Evolutionary conservation across 2,113 vertebrate genomes (phyloP).

Genomic region (Sphyrna mokarran): DNA sequence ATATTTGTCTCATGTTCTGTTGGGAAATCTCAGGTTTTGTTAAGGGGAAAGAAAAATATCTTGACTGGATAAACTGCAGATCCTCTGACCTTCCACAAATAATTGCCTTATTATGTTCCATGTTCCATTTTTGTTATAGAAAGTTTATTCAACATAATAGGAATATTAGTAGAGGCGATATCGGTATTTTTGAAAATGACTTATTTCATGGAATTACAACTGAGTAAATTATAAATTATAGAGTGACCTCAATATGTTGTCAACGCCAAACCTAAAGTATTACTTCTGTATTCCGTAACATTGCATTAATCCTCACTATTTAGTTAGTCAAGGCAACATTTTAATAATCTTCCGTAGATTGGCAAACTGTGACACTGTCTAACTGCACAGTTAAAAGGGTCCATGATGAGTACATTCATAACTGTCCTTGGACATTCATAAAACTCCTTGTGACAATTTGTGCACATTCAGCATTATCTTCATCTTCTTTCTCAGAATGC

Average conservation of each 20-base stretch:
- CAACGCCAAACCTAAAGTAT: not conserved
- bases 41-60: not conserved
- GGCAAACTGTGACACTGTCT: too few relatives aligned
- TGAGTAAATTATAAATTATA: not conserved
- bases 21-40: not conserved
- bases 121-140: not conserved
- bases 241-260: too few relatives aligned
- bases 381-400: too few relatives aligned
- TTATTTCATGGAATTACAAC: not conserved
- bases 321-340: not conserved
- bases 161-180: not conserved
- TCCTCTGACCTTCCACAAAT: not conserved
- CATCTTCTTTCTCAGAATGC: too few relatives aligned
- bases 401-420: too few relatives aligned
- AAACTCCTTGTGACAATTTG: too few relatives aligned
- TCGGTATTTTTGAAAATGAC: not conserved
- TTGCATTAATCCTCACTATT: not conserved
- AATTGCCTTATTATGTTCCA: not conserved
- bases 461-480: too few relatives aligned
- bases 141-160: not conserved
- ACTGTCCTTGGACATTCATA: too few relatives aligned
- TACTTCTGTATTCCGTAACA: not conserved
- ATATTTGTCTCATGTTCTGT: not conserved
- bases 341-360: not conserved
- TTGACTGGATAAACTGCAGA: not conserved